These are phyloP conservation scores for Lemur catta DNA, from an alignment of 2,797 vertebrate species.

Conservation along the genomic window DNA sequence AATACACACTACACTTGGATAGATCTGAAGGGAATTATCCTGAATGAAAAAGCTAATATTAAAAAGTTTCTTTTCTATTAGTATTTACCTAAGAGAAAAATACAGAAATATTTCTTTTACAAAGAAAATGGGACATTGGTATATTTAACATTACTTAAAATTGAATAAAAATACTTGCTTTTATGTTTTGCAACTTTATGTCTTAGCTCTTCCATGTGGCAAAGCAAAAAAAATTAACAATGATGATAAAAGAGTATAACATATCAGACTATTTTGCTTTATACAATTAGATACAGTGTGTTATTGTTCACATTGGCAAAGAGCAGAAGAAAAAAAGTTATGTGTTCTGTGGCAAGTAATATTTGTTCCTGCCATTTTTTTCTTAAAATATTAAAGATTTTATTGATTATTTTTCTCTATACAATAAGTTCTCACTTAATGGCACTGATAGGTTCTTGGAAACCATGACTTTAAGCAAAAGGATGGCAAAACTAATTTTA, in stretches of 20 bases:
- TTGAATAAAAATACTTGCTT: neutral
- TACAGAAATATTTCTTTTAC: neutral
- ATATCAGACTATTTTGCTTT: neutral
- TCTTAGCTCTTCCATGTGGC: slow-evolving; percentile 9
- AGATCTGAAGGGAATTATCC: neutral
- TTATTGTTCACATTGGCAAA: neutral
- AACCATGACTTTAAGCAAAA: neutral
- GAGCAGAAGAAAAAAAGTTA: neutral
- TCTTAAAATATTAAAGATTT: neutral
- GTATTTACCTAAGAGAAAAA: neutral
- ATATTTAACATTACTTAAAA: neutral
- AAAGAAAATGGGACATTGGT: neutral
- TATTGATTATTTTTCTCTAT: neutral
- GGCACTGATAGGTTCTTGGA: neutral
- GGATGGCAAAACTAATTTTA: neutral
- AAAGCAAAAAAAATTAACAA: neutral
- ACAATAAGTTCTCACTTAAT: neutral
- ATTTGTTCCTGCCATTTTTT: neutral
- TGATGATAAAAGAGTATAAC: neutral
- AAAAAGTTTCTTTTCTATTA: neutral
- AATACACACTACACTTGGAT: neutral
- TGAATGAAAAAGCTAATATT: neutral
- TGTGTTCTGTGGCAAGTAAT: neutral
- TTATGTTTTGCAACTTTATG: neutral
- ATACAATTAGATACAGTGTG: neutral